Evolutionary conservation across 2,888 invertebrate species (phyloP).

Genomic region (Lordiphosa fenestrarum): DNA sequence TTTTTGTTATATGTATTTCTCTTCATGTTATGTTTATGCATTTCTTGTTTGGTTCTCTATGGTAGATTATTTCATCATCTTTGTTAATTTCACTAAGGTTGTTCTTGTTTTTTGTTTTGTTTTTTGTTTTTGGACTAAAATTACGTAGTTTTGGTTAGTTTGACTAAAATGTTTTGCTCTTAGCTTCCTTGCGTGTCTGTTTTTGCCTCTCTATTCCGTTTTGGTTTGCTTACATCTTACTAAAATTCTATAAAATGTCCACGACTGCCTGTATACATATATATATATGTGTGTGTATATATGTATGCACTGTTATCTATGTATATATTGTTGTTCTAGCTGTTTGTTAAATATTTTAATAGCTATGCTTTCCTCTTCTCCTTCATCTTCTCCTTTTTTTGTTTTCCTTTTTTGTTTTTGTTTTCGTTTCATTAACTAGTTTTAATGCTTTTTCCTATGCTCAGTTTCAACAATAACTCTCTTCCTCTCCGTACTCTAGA

Average conservation of each 20-base stretch:
- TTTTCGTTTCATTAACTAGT: constrained; percentile 48
- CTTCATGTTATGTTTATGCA: constrained; percentile 23
- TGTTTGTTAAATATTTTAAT: constrained; percentile 53
- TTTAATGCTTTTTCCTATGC: constrained; percentile 52
- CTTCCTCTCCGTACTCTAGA: constrained; percentile 42
- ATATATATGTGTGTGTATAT: constrained; percentile 29
- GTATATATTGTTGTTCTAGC: constrained; percentile 53
- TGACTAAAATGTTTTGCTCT: constrained; percentile 76
- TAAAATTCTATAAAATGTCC: constrained; percentile 72
- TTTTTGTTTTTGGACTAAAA: constrained; percentile 58
- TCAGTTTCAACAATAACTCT: constrained; percentile 73
- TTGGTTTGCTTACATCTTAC: constrained; percentile 57
- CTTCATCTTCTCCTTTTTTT: too few species aligned
- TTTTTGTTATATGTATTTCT: constrained; percentile 64
- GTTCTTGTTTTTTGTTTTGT: constrained; percentile 34
- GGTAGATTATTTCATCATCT: constrained; percentile 32
- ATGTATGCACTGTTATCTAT: constrained; percentile 26
- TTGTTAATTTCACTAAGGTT: constrained; percentile 70
- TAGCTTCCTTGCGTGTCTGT: constrained; percentile 64
- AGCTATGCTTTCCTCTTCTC: constrained; percentile 42
- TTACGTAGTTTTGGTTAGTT: constrained; percentile 78
- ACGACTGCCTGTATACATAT: constrained; percentile 59
- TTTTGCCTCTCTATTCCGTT: constrained; percentile 33
- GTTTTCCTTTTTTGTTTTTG: constrained; percentile 1
- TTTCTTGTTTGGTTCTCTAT: constrained; percentile 11